These are phyloP conservation scores for Copsychus sechellarum DNA, from an alignment of 2,113 vertebrate genomes.

Conservation along the genomic window DNA sequence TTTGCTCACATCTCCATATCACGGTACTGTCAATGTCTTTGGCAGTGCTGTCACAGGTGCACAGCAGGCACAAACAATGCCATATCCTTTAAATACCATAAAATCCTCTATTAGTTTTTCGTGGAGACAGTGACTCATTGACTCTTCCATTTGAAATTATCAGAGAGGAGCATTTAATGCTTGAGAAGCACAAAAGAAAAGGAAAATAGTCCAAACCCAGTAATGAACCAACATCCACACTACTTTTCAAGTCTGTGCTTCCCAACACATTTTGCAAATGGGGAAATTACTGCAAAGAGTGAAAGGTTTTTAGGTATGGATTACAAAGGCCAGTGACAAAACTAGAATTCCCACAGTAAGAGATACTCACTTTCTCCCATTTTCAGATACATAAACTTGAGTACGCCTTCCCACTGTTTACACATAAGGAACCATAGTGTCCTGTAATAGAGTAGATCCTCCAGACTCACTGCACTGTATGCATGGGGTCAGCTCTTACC, in stretches of 20 bases:
- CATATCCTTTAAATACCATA: not conserved
- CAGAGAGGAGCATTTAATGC: not conserved
- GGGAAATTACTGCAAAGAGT: not conserved
- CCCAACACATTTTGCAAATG: not conserved
- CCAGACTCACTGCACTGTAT: not conserved
- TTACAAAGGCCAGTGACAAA: not conserved
- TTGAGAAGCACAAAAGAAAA: not conserved
- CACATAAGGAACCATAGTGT: accelerated
- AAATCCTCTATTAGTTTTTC: not conserved
- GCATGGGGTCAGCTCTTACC: not conserved
- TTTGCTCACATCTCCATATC: not conserved
- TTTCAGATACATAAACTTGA: not conserved
- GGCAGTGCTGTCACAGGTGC: not conserved
- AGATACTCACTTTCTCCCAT: not conserved
- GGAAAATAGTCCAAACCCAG: not conserved
- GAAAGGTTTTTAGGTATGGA: not conserved
- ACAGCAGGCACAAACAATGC: not conserved
- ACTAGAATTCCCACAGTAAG: not conserved
- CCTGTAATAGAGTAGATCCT: not conserved
- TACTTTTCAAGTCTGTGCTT: not conserved
- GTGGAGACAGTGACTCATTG: not conserved
- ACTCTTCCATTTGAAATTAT: not conserved
- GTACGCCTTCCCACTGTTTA: not conserved
- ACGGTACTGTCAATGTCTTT: not conserved
- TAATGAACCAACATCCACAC: not conserved